Percentiles rank a stretch among this genome's conserved stretches.
Conservation (phyloP, 2,113 vertebrate species). For the Pycnonotus jocosus region DNA sequence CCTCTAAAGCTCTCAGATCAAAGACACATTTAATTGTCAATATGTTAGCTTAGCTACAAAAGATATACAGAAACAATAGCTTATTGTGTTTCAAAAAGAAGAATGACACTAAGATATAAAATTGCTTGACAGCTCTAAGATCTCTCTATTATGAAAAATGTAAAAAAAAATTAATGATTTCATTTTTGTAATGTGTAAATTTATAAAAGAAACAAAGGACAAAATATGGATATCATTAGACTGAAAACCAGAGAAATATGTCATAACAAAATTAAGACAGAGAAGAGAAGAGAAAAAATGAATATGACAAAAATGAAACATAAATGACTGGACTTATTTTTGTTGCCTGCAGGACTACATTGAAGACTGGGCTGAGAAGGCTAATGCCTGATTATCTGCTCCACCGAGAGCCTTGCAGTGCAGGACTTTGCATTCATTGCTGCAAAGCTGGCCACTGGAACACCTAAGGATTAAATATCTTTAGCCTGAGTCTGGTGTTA, state of each 20-base stretch:
- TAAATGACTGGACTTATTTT: neutral
- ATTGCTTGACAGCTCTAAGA: neutral
- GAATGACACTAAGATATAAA: neutral
- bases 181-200: rapidly evolving
- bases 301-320: neutral
- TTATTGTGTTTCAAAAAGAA: neutral
- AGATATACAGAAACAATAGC: neutral
- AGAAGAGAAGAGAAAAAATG: neutral
- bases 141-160: neutral
- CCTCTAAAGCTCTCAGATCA: neutral
- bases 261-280: neutral
- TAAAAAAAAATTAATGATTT: neutral
- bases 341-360: neutral
- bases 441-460: neutral
- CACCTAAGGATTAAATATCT: neutral
- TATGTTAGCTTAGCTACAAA: neutral
- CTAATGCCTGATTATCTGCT: neutral
- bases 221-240: neutral
- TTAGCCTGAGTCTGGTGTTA: neutral
- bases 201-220: neutral
- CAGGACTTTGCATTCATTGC: neutral
- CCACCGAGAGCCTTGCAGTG: rapidly evolving
- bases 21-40: neutral
- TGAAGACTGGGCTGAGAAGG: neutral
- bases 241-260: neutral